Evolutionary conservation across 2,888 invertebrate species (phyloP), one percentile per base, ranked within the genome.

Genomic region (Julus scandinavius): DNA sequence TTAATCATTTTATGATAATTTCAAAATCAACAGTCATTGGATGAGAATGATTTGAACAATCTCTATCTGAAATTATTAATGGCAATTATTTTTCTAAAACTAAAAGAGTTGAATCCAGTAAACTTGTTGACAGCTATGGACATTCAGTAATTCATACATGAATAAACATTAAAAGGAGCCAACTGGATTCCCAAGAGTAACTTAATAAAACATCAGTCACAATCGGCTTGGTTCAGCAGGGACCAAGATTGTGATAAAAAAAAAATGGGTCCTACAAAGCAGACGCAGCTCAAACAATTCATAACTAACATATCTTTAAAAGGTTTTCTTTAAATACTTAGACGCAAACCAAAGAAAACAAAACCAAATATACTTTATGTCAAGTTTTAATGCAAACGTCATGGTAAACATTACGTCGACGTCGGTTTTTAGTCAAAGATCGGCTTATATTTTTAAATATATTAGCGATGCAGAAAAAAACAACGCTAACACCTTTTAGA

Each of bases 1-100:
- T 15, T 20, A 49, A 38, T 72, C 17, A 38, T 38, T 87, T 85
- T 41, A 84, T 83, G 58, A 20, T 54, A 86, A 29, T 20, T 58
- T 84, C 58, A 40, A 49, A 17, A 41, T 17, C 45, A 88, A 86
- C 13, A 29, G 54, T 89, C 20, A 20, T 17, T 90, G 87, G 89
- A 29, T 20, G 20, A 50, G 87, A 89, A 29, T 20, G 20, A 50
- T 17, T 45, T 50, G 45, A 45, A 45, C 45, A 45, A 5, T 45
- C 41, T 45, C 7, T 7, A 7, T 45, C 45, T 45, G 45, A 5
- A 45, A 45, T 45, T 45, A 45, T 45, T 45, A 45, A 45, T 45
- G 7, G 7, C 5, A 45, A 45, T 7, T 7, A 45, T 45, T 7
- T 5, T 45, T 7, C 45, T 45, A 45, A 45, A 45, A 45, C 7